Evolutionary conservation across 2,113 vertebrate species (phyloP), one percentile per base, ranked within the genome.

Genomic region (Rhinogobius similis): DNA sequence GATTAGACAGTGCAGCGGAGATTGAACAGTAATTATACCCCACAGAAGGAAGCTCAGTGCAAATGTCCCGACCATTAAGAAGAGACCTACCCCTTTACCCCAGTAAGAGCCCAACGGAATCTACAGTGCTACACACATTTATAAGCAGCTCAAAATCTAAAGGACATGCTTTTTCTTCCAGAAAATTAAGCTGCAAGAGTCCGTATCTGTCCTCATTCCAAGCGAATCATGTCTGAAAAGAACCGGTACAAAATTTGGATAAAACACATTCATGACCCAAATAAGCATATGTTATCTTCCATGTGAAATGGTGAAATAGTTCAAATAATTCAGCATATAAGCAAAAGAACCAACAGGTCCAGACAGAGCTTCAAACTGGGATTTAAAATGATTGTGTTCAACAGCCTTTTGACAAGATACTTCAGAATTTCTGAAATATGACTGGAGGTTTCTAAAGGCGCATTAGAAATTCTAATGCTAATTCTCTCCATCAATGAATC

Each of bases 1-100:
- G 80, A 88, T 88, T 82, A 83, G 68, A 83, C 65, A 81, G 75
- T 82, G 78, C 70, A 68, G 75, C 72, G 52, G 71, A 86, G 85
- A 87, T 75, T 74, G 83, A 85, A 78, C 66, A 79, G 86, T 90
- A 89, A 86, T 91, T 88, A 86, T 39, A 82, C 50, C 64, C 72
- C 68, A 58, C 72, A 81, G 86, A 72, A 85, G 82, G 81, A 87
- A 79, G 79, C 70, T 83, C 79, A 83, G 81, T 80, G 75, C 71
- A 26, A 87, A 68, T 71, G 41, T 59, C 64, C 72, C 62, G 59
- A 12, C 68, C 77, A 73, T 61, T 72, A 61, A 72, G 26, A 55
- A 7, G 41, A 68, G 67, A 62, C 72, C 77, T 72, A 52, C 67
- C 53, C 67, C 68, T 50, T 66, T 56, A 39, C 65, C 48, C 53